phyloP scores from a whole-genome alignment of 2,113 vertebrate species.

The Prietella phreatophila region DNA sequence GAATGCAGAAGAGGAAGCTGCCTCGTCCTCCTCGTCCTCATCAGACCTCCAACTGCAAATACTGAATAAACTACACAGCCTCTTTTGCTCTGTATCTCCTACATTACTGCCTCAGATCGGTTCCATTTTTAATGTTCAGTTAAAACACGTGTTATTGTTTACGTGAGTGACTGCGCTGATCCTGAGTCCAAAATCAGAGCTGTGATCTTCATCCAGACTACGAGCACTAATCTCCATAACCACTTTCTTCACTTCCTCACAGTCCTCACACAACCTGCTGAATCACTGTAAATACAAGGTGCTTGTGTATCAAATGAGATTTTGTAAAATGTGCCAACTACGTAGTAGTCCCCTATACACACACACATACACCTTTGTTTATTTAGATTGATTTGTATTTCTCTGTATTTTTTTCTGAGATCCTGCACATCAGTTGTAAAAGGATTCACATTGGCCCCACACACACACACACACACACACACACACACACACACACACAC shows the following conservation, averaged over 20 bases:
- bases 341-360: slow-evolving; percentile 9
- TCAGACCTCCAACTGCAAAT: slow-evolving; percentile 50
- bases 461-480: background rate
- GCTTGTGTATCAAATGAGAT: slow-evolving; percentile 40
- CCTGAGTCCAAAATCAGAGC: slow-evolving; percentile 28
- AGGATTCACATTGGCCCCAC: background rate
- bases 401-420: slow-evolving; percentile 44
- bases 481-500: slow-evolving; percentile 18
- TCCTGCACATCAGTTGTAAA: slow-evolving; percentile 31
- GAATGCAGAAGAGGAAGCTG: slow-evolving; percentile 35
- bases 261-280: slow-evolving; percentile 23
- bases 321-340: slow-evolving; percentile 45
- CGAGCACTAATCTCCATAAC: slow-evolving; percentile 24
- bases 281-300: slow-evolving; percentile 50
- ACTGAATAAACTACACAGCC: slow-evolving; percentile 52
- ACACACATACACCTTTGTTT: slow-evolving; percentile 5
- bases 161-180: slow-evolving; percentile 35
- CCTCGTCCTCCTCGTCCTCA: slow-evolving; percentile 23
- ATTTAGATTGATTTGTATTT: slow-evolving; percentile 45
- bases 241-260: slow-evolving; percentile 33
- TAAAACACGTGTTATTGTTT: slow-evolving; percentile 40
- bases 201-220: slow-evolving; percentile 45
- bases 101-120: slow-evolving; percentile 57
- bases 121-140: slow-evolving; percentile 30
- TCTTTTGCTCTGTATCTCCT: slow-evolving; percentile 45